phyloP scores from a whole-genome alignment of 2,797 vertebrate species.

The Gymnodraco acuticeps region DNA sequence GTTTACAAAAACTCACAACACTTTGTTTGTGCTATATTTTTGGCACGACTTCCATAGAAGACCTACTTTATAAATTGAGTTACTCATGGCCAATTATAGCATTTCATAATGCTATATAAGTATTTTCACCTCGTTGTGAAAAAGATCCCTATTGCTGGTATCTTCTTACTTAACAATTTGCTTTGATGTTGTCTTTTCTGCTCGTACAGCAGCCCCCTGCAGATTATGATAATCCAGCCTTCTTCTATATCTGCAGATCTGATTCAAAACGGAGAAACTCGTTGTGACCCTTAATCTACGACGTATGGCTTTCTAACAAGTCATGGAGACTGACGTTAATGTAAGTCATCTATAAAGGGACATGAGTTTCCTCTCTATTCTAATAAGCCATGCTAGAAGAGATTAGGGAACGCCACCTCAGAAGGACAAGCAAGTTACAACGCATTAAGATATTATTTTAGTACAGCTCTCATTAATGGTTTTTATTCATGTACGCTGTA shows the following conservation, averaged over 20 bases:
- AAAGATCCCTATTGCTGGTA: neutral
- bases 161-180: neutral
- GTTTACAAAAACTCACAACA: too few species aligned
- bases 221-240: constrained; percentile 1
- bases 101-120: neutral
- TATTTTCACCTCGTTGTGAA: neutral
- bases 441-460: too few species aligned
- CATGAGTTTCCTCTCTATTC: constrained; percentile 9
- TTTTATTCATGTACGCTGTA: neutral
- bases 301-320: constrained; percentile 22
- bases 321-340: constrained; percentile 3
- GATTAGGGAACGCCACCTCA: constrained; percentile 14
- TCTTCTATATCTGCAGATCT: neutral
- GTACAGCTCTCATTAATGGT: too few species aligned
- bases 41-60: too few species aligned
- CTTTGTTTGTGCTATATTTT: too few species aligned
- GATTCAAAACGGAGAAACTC: constrained; percentile 9
- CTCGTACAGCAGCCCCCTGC: neutral
- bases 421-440: neutral
- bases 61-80: neutral
- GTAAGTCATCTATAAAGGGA: constrained; percentile 15
- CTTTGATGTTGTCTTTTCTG: neutral
- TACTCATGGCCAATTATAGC: neutral
- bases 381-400: constrained; percentile 17
- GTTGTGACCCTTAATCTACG: neutral